Evolutionary conservation across 1,140 invertebrate species (phyloP), one percentile per base, ranked within the genome.

Genomic region (Trissolcus basalis): DNA sequence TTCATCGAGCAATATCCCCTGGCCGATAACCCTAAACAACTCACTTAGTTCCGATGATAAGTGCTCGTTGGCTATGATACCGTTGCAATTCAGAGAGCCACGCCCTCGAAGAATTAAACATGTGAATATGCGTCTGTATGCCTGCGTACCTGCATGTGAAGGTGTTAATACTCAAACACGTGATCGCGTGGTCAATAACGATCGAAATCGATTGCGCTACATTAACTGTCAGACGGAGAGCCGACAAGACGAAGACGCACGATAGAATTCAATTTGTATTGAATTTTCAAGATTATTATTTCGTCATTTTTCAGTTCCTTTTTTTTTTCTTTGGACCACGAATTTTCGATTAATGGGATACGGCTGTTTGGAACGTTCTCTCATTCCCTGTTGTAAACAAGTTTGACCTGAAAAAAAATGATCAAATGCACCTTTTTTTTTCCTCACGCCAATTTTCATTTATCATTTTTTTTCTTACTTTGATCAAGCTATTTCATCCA

Each of bases 51-150:
- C 67, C 63, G 81, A 82, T 79, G 77, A 81, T 79, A 78, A 68
- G 77, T 83, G 74, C 10, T 35, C 54, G 49, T 50, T 65, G 16
- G 33, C 81, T 82, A 84, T 84, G 83, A 85, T 86, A 85, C 83
- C 83, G 83, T 85, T 86, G 83, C 79, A 67, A 80, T 61, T 60
- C 67, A 48, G 70, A 3, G n/a, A 82, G 84, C 84, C 84, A 86
- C 85, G 82, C 85, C 85, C 80, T 84, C 73, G 67, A 63, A 64
- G 73, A 77, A 60, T 60, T 75, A 71, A 59, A 61, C 58, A 75
- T 77, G 70, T 54, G 70, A 11, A 54, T 39, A 39, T 19, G 68
- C 41, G 13, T 75, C 43, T 55, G 16, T 43, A 10, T 47, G 36
- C 4, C 4, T 10, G 19, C 15, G 14, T 35, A 50, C 27, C 51